These are phyloP conservation scores for Girardinus metallicus DNA, from an alignment of 2,797 vertebrate genomes.

Conservation along the genomic window DNA sequence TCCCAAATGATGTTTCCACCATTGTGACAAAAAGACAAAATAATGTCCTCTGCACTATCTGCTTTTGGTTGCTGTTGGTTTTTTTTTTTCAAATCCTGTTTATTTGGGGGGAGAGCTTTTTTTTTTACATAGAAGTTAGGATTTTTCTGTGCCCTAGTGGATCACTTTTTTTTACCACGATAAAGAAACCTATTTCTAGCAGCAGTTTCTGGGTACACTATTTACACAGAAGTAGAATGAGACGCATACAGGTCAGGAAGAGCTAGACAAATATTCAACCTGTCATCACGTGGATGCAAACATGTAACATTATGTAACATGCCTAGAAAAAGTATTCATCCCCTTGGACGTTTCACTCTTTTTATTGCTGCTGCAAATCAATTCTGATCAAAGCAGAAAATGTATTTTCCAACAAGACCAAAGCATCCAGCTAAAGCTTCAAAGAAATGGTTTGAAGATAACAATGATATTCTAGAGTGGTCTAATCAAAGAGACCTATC, in stretches of 20 bases:
- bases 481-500: neutral
- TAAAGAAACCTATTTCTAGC: neutral
- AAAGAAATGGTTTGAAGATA: neutral
- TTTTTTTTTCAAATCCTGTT: neutral
- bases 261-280: neutral
- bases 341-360: neutral
- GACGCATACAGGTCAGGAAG: neutral
- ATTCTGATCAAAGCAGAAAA: neutral
- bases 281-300: neutral
- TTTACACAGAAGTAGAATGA: neutral
- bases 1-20: neutral
- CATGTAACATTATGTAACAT: constrained; percentile 2
- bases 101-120: neutral
- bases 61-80: neutral
- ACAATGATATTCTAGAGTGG: neutral
- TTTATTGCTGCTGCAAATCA: neutral
- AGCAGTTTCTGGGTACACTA: neutral
- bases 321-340: neutral
- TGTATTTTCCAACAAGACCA: too few relatives aligned
- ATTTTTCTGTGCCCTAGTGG: constrained; percentile 11
- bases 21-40: neutral
- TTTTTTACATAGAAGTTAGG: constrained; percentile 15
- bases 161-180: constrained; percentile 11
- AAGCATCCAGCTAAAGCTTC: too few relatives aligned
- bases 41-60: neutral